A percentile compares a stretch with the other conserved stretches of the same genome.
Evolutionary conservation across 2,797 vertebrate genomes (phyloP).

Genomic region (Rhinoraja longicauda): DNA sequence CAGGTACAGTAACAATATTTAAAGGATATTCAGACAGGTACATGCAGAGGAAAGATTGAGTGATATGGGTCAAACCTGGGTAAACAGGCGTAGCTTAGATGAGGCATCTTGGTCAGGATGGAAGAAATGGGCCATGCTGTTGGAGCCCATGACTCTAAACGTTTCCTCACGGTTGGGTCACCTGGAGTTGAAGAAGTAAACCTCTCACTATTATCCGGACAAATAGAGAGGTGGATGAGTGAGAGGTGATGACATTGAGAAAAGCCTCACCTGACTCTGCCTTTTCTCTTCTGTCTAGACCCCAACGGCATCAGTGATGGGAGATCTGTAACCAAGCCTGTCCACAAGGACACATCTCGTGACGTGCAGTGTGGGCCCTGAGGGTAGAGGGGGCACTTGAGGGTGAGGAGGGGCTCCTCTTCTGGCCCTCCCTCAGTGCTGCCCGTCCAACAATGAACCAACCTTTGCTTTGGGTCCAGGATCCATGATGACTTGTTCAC

Average conservation of each 20-base stretch:
- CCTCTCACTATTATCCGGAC: neutral
- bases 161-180: too few relatives aligned
- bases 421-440: neutral
- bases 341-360: neutral
- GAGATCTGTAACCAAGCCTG: neutral
- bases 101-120: too few relatives aligned
- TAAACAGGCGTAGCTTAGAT: too few relatives aligned
- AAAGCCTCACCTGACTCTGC: neutral
- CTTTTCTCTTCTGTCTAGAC: neutral
- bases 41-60: too few relatives aligned
- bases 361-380: too few relatives aligned
- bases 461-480: neutral
- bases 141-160: too few relatives aligned
- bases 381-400: neutral
- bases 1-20: too few relatives aligned
- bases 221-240: neutral
- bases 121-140: too few relatives aligned
- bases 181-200: neutral
- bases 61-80: too few relatives aligned
- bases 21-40: too few relatives aligned
- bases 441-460: neutral
- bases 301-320: neutral
- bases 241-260: neutral
- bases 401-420: neutral
- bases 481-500: constrained; percentile 51